Evolutionary conservation across 2,797 vertebrate species (phyloP), one percentile per base, ranked within the genome.

Genomic region (Lagodon rhomboides): DNA sequence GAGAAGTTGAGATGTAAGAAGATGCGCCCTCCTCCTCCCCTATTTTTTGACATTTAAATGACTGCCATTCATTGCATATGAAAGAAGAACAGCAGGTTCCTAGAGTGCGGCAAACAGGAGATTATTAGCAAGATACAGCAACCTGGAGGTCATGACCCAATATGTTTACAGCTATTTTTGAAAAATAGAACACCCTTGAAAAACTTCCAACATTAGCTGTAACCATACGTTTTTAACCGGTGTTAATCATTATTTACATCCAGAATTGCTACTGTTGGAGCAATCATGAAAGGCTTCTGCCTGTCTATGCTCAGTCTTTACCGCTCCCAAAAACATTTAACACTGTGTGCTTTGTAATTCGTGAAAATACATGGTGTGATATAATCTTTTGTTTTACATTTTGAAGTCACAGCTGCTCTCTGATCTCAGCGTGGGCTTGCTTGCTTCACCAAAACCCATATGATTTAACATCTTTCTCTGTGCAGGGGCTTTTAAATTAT

Each of bases 401-500:
- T 38, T 68, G 27, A 50, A 49, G 20, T 71, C 34, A 59, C 20
- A 15, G 51, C 38, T 13, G n/a, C 22, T 51, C 30, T 75, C 22
- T 72, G 34, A 51, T 44, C 12, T 64, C 18, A 56, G 3, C 44
- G 4, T 58, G 16, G 27, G 22, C 50, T 10, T 55, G 18, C 23
- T 54, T 9, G 3, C 23, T 49, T 8, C 55, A 56, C 16, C 55
- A 20, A 77, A 68, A 61, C 18, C 5, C 6, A 20, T 27, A 8
- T 71, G 41, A 62, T 77, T 66, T 9, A 81, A 79, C 41, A 12
- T 49, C 12, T 81, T 55, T 84, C 70, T 85, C 76, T 27, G 15
- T 56, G 18, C 93, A 99, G 98, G 98, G 98, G 98, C 98, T 0
- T 99, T 99, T 84, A 99, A 99, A 91, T 95, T 99, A 23, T 99